Conservation (phyloP, 35 echinoderm and acorn worm species). For the Acanthaster planci region DNA sequence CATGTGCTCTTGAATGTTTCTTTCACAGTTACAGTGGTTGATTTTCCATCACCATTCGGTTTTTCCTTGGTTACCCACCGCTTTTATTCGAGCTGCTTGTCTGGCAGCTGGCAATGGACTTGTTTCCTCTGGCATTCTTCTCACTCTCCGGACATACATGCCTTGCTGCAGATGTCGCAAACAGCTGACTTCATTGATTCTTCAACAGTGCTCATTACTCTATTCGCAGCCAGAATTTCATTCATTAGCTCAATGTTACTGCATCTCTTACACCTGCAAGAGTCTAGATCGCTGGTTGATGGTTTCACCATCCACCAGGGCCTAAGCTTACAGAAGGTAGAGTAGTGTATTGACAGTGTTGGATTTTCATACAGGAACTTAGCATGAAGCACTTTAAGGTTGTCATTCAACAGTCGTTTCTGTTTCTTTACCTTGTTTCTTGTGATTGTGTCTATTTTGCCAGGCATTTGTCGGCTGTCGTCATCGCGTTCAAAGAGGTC, state of each 20-base stretch:
- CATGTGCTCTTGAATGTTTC: not conserved
- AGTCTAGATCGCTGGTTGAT: not conserved
- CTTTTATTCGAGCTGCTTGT: slow-evolving; percentile 1
- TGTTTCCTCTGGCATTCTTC: not conserved
- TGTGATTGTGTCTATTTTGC: slow-evolving; percentile 47
- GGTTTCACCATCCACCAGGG: slow-evolving; percentile 37
- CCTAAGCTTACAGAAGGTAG: slow-evolving; percentile 44
- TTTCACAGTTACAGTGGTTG: too few relatives aligned
- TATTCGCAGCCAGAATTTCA: slow-evolving; percentile 1
- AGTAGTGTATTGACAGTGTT: slow-evolving; percentile 10
- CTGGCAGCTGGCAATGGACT: not conserved
- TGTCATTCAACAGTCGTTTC: slow-evolving; percentile 41
- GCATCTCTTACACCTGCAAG: slow-evolving; percentile 32
- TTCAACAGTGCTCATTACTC: not conserved
- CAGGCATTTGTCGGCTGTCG: slow-evolving; percentile 45
- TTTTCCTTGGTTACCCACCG: too few relatives aligned
- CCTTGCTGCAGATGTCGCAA: not conserved
- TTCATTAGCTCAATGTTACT: slow-evolving; percentile 3
- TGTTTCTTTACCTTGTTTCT: slow-evolving; percentile 21
- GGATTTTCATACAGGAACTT: slow-evolving; percentile 36
- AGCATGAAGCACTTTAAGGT: slow-evolving; percentile 19
- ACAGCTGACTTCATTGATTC: not conserved
- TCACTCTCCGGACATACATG: not conserved
- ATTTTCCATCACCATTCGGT: too few relatives aligned
- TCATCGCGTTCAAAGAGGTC: slow-evolving; percentile 48